Base-by-base conservation (phyloP, 2,797 vertebrate genomes). In the Diceros bicornis region DNA sequence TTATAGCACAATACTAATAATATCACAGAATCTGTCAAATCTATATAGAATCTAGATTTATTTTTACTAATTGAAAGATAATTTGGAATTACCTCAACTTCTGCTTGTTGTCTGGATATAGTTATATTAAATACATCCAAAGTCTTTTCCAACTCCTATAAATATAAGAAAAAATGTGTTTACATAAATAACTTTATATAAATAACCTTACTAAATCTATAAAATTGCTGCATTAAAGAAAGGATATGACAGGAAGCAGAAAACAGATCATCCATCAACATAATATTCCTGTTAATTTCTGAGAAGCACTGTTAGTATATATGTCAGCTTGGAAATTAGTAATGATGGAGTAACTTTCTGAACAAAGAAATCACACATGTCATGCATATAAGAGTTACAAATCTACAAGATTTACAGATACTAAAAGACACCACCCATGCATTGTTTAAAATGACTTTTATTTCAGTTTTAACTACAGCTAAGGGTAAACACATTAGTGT, bases 101-200 rank as follows among this genome's bases (percentile, higher is more conserved):
- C 99, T 95, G 99, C 99, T 98, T 99, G 99, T 96, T 99, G 99
- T 97, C 99, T 99, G 97, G 99, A 99, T 97, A 99, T 96, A 4
- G 99, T 99, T 99, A 99, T 99, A 98, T 99, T 99, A 99, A 99
- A 99, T 98, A 99, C 99, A 99, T 99, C 99, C 99, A 99, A 98
- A 3, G 98, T 81, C 98, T 99, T 99, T 98, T 99, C 99, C 0
- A 99, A 98, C 62, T 99, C 99, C 99, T 99, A 71, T 95, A 99
- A 98, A 74, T 41, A 97, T 16, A 69, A 29, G 59, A 2, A 91
- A 71, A 96, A 98, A 84, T 85, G 25, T 82, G 41, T 90, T 95
- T 61, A 83, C 11, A 78, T 50, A 83, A 86, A 66, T 82, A 89
- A 96, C 61, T 71, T 88, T 25, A 94, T 12, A 93, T 50, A 86